phyloP scores from a whole-genome alignment of 1,140 invertebrate genomes.

The Agrypnia vestita region DNA sequence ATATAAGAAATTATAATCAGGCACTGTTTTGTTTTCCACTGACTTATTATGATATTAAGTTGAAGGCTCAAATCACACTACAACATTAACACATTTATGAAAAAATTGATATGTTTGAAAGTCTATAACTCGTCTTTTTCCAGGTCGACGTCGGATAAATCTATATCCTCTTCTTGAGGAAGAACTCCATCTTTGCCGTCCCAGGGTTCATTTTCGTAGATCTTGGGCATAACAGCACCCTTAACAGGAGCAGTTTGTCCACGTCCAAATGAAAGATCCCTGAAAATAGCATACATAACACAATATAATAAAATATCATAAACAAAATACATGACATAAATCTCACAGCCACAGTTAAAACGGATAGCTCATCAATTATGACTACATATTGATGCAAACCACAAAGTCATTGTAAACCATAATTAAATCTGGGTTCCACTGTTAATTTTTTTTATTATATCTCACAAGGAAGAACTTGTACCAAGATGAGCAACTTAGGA shows the following conservation, averaged over 20 bases:
- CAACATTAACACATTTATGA: constrained; percentile 24
- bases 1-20: neutral
- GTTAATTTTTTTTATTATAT: too few relatives aligned
- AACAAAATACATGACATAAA: too few relatives aligned
- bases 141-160: constrained; percentile 92
- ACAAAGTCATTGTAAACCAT: too few relatives aligned
- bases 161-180: constrained; percentile 92
- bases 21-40: constrained; percentile 11
- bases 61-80: constrained; percentile 17
- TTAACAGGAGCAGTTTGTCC: constrained; percentile 93
- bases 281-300: constrained; percentile 67
- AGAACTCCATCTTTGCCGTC: constrained; percentile 97
- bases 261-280: constrained; percentile 95
- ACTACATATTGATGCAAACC: too few relatives aligned
- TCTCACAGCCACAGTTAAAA: too few relatives aligned
- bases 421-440: too few relatives aligned
- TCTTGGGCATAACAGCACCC: constrained; percentile 87
- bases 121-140: constrained; percentile 91
- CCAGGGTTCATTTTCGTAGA: constrained; percentile 87
- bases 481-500: too few relatives aligned
- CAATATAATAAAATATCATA: neutral
- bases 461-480: too few relatives aligned
- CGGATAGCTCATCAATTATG: too few relatives aligned
- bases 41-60: neutral
- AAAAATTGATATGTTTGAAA: constrained; percentile 44